Base-by-base conservation (phyloP, 2,888 invertebrate genomes). In the Eucera pruinosa region DNA sequence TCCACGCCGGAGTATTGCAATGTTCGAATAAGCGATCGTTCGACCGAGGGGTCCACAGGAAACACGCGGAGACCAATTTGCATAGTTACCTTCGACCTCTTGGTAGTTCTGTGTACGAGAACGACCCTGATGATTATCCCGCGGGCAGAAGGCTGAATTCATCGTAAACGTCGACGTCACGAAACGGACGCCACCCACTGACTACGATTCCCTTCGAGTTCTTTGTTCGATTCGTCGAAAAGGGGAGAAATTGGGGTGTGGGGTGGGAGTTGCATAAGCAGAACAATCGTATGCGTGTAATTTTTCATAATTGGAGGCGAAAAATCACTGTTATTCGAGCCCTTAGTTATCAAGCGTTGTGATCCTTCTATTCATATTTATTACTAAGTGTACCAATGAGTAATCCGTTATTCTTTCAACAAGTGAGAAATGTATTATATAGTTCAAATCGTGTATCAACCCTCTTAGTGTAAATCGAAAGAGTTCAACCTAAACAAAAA, bases 81-180 rank as follows among this genome's bases (percentile, higher is more conserved):
- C 85, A 87, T 85, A 87, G 84, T 82, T 83, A 80, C 84, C 78
- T 84, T 80, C 79, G 84, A 86, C 83, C 85, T 83, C 77, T 75
- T 43, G 62, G 62, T 64, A 43, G 48, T 60, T 69, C 62, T 68
- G 50, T 61, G 66, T 73, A 55, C 69, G 27, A 61, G 20, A 52
- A 39, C 76, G 80, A 80, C 75, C 81, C 78, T 65, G 73, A 80
- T 87, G 85, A 87, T 86, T 86, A 87, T 85, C 83, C 83, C 70
- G 79, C 74, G 70, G 80, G 80, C 84, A 81, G 73, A 80, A 82
- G 85, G 80, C 78, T 80, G 80, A 69, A 80, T 81, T 70, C 81
- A 82, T 83, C 73, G 78, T 75, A 73, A 79, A 82, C 80, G 78
- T 83, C 81, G 79, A 83, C 81, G 82, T 86, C 86, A 84, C 82